Base-by-base conservation (phyloP, 2,797 vertebrate genomes). In the Melanotaenia boesemani region DNA sequence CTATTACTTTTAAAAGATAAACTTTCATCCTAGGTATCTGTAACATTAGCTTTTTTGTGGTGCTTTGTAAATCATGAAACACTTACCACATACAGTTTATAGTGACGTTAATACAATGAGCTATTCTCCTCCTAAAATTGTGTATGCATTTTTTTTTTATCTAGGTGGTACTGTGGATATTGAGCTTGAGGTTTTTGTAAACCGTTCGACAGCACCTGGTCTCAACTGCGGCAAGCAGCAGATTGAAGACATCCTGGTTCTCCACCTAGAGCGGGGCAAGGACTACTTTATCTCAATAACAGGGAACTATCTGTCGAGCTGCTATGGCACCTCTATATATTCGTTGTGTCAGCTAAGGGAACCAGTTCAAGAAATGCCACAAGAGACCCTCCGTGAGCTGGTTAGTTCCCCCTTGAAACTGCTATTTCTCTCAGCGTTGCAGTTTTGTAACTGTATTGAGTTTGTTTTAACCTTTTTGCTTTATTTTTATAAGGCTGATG, bases 261-360 rank as follows among this genome's bases (percentile, higher is more conserved):
- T 99, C 41, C 98, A 98, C 82, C 94, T 99, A 62, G 88, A 93
- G 20, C 93, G 96, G 41, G 98, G 98, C 39, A 99, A 99, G 85
- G 98, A 99, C 92, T 99, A 98, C 88, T 99, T 99, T 88, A 90
- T 99, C n/a, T 96, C 97, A 0, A 81, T 99, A 86, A 93, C 93
- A 0, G 98, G 98, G 71, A 97, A 96, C 91, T 99, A 99, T 91
- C 87, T 97, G 91, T 95, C 97, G 73, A 99, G 98, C 91, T 99
- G 97, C 91, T 99, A 96, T 0, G 97, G 97, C 70, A 95, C 95
- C 32, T 95, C 97, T 55, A 92, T 99, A 71, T 92, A 92, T 10
- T 94, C 93, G 0, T 74, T 99, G 76, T 98, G 97, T 86, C 89
- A 94, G 62, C 94, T 99, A 88, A 96, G 92, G 80, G 96, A 97